Conservation (phyloP, 1,140 invertebrate species). For the Drosophila murphyi region DNA sequence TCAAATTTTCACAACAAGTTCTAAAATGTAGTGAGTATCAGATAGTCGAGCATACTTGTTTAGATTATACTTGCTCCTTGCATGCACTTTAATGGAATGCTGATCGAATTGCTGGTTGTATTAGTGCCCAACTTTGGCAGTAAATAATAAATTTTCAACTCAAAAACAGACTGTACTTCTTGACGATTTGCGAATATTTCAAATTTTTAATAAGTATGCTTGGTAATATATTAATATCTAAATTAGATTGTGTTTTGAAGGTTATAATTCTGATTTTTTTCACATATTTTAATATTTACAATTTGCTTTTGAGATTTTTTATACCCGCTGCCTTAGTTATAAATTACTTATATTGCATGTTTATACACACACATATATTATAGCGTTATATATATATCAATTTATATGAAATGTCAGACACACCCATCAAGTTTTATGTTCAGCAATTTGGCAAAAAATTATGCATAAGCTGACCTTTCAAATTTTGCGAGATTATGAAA, state of each 20-base stretch:
- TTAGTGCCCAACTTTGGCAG: constrained; percentile 35
- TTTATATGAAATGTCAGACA: constrained; percentile 49
- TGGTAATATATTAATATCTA: constrained; percentile 20
- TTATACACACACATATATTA: not conserved
- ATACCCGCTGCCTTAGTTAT: constrained; percentile 43
- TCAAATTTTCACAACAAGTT: not conserved
- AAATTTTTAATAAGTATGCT: constrained; percentile 3
- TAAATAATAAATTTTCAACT: constrained; percentile 15
- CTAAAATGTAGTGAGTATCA: not conserved
- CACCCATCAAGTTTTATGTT: constrained; percentile 53
- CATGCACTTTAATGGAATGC: constrained; percentile 33
- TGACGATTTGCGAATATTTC: constrained; percentile 16
- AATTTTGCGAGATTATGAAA: constrained; percentile 8
- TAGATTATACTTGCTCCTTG: constrained; percentile 2
- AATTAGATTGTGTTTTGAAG: constrained; percentile 42
- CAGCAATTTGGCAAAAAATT: constrained; percentile 52
- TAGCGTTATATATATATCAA: not conserved
- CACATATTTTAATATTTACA: constrained; percentile 39
- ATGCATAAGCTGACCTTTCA: constrained; percentile 55
- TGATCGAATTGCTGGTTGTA: constrained; percentile 28
- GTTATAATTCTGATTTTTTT: constrained; percentile 17
- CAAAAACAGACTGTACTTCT: constrained; percentile 1
- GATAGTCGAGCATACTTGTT: not conserved
- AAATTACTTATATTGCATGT: constrained; percentile 49
- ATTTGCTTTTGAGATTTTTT: constrained; percentile 39